Base-by-base conservation (phyloP, 2,113 vertebrate species). In the Variabilichromis moorii region DNA sequence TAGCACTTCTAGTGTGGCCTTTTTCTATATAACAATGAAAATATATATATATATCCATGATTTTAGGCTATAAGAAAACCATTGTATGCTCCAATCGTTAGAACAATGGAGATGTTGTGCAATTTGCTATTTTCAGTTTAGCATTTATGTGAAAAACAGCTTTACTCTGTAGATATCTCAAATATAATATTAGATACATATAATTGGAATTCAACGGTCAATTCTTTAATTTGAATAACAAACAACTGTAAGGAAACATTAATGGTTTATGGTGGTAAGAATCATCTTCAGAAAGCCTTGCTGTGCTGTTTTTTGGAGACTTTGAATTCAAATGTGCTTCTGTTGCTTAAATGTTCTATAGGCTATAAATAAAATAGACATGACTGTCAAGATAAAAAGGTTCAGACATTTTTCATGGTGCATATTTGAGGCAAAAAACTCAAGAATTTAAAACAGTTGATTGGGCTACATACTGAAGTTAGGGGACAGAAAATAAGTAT, bases 121-220 rank as follows among this genome's bases (percentile, higher is more conserved):
- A 31, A 19, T 78, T 28, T 0, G 3, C 16, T n/a, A 28, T n/a
- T 78, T 78, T 0, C 26, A 76, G 2, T 76, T 47, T 5, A 28
- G 71, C 71, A 50, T 47, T 78, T 78, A 19, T 31, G 16, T 50
- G 26, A 7, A 50, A 50, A 31, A 78, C 16, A 31, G 7, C 42
- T 50, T 78, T 66, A 8, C 61, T 66, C 61, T 37, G 17, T 66
- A 66, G 17, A 66, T 66, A 37, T 21, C 1, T 1, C 33, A 37
- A 66, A 66, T 21, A 21, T 66, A 66, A 66, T 66, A 37, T 37
- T 66, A 37, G 4, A 21, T 37, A n/a, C 1, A 76, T 76, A 1
- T 50, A 37, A 37, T n/a, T 45, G 13, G 26, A 76, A 50, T 76
- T 19, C 42, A 76, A 76, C 7, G 3, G 26, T 19, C 16, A 78